phyloP scores from a whole-genome alignment of 2,888 invertebrate species.

The Furcula furcula region DNA sequence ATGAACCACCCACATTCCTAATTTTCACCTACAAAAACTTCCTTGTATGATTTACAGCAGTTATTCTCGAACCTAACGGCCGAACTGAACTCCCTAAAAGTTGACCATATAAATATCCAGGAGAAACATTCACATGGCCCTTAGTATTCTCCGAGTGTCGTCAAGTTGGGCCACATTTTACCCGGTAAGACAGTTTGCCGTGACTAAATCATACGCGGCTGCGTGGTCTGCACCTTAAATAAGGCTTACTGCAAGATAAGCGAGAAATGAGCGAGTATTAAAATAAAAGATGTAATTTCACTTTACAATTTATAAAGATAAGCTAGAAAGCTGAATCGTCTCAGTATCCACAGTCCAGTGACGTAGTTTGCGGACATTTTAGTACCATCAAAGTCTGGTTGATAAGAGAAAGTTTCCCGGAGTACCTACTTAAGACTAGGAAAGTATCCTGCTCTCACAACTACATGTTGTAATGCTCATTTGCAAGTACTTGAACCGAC shows the following conservation, averaged over 20 bases:
- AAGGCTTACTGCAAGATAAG: constrained; percentile 12
- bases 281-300: constrained; percentile 1
- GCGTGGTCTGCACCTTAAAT: constrained; percentile 15
- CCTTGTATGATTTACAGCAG: constrained; percentile 40
- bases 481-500: too few species aligned
- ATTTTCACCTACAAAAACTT: constrained; percentile 19
- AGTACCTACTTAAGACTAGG: too few species aligned
- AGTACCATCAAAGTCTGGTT: too few species aligned
- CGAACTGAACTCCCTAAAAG: constrained; percentile 38
- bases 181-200: constrained; percentile 53
- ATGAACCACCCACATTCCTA: neutral
- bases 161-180: constrained; percentile 63
- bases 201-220: constrained; percentile 56
- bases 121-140: constrained; percentile 57
- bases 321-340: too few species aligned
- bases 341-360: too few species aligned
- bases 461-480: too few species aligned
- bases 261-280: constrained; percentile 5
- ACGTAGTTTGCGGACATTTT: too few species aligned
- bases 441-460: too few species aligned
- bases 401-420: too few species aligned
- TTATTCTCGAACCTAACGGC: constrained; percentile 38
- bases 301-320: too few species aligned
- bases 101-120: constrained; percentile 52
- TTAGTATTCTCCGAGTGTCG: constrained; percentile 54